These are phyloP conservation scores for Pongo abelii DNA, from an alignment of 2,113 vertebrate genomes.

Conservation along the genomic window DNA sequence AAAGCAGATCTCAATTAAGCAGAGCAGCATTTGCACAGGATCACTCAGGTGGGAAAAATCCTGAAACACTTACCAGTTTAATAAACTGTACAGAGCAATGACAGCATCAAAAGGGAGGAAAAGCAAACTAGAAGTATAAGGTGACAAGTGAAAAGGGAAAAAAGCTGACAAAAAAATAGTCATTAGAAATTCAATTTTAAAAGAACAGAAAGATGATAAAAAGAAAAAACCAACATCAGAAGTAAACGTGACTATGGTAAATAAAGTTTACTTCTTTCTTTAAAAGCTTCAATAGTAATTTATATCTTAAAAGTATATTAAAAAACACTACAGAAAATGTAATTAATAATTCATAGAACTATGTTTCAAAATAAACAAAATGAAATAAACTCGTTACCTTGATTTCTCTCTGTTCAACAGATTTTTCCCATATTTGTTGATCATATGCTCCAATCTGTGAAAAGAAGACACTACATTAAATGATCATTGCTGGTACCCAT, in stretches of 20 bases:
- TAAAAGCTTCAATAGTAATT: constrained; percentile 30
- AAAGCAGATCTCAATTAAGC: constrained; percentile 78
- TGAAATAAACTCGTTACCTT: constrained; percentile 87
- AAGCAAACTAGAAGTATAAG: constrained; percentile 87
- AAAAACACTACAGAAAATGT: constrained; percentile 41
- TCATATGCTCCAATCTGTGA: constrained; percentile 98
- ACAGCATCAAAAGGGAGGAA: constrained; percentile 88
- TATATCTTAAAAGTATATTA: background rate
- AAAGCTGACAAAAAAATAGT: constrained; percentile 80
- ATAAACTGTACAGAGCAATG: constrained; percentile 95
- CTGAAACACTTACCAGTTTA: constrained; percentile 94
- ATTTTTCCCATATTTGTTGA: constrained; percentile 99
- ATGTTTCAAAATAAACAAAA: constrained; percentile 42
- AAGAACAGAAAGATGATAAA: constrained; percentile 59
- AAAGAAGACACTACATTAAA: constrained; percentile 56
- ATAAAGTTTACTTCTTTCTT: constrained; percentile 26
- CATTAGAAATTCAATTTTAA: constrained; percentile 77
- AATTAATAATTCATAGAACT: constrained; percentile 1
- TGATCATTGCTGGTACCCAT: background rate
- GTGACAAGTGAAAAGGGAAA: constrained; percentile 83
- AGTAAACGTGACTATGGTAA: constrained; percentile 7
- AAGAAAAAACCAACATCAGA: background rate
- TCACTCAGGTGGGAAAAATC: constrained; percentile 70
- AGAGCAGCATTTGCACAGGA: constrained; percentile 67
- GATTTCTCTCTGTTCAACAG: constrained; percentile 99